Evolutionary conservation across 1,140 invertebrate species (phyloP).

Genomic region (Teleopsis dalmanni): DNA sequence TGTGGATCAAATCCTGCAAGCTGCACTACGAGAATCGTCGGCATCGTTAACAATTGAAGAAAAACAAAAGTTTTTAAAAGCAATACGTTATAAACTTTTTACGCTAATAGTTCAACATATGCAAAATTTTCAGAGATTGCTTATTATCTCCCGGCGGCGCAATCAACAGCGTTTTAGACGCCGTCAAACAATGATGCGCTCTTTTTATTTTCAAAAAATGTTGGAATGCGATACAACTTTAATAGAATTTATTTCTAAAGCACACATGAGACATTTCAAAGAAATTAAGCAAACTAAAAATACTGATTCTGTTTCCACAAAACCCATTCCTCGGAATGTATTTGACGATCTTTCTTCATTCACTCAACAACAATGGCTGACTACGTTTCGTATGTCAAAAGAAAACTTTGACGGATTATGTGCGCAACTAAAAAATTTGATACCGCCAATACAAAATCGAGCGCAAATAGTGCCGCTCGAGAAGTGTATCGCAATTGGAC

Average conservation of each 20-base stretch:
- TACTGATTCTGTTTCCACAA: no score
- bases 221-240: constrained; percentile 27
- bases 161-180: constrained; percentile 19
- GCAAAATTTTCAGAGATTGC: constrained; percentile 18
- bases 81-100: no score
- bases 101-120: no score
- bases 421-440: constrained; percentile 15
- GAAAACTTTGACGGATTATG: constrained; percentile 26
- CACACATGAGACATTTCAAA: no score
- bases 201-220: constrained; percentile 28
- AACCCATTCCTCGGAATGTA: no score
- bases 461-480: constrained; percentile 9
- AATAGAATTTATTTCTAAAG: constrained; percentile 21
- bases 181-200: constrained; percentile 17
- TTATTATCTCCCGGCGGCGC: constrained; percentile 20
- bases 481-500: constrained; percentile 26
- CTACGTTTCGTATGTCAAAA: constrained; percentile 25
- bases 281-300: no score
- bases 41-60: no score
- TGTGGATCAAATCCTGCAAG: no score
- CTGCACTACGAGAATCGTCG: no score
- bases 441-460: background rate
- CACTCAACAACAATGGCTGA: constrained; percentile 27
- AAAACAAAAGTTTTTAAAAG: no score
- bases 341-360: no score